Conservation (phyloP, 1,140 invertebrate genomes). For the Frieseomelitta varia region DNA sequence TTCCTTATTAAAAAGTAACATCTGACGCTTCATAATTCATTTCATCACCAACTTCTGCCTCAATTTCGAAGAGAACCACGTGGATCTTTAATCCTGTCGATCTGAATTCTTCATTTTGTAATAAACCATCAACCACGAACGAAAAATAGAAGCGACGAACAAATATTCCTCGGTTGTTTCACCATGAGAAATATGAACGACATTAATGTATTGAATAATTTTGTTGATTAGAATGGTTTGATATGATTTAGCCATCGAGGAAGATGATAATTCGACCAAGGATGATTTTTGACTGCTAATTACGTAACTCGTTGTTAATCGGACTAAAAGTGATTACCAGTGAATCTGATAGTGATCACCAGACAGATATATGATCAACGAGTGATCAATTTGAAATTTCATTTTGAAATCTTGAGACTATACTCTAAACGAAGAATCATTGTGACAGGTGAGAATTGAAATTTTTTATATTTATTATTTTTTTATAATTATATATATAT, state of each 20-base stretch:
- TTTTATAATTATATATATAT: not conserved
- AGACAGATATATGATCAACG: not conserved
- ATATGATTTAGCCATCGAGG: not conserved
- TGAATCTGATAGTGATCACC: not conserved
- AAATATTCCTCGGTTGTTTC: not conserved
- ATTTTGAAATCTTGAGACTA: not conserved
- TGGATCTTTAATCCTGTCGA: too few species aligned
- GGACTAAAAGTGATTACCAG: not conserved
- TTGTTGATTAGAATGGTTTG: not conserved
- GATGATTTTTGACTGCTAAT: not conserved
- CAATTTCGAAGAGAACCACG: too few species aligned
- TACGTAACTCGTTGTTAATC: not conserved
- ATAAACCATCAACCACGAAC: too few species aligned
- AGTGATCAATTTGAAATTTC: not conserved
- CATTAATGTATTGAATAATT: too few species aligned
- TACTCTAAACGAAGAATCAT: not conserved
- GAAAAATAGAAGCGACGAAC: too few species aligned
- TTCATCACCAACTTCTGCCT: too few species aligned
- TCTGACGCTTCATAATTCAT: too few species aligned
- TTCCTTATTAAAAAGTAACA: too few species aligned
- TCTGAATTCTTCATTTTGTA: too few species aligned
- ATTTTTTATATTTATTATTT: not conserved
- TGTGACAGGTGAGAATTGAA: not conserved
- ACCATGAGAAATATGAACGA: not conserved
- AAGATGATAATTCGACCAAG: not conserved